Percentiles rank a stretch among this genome's conserved stretches.
These are phyloP conservation scores for Polypedilum vanderplanki DNA, from an alignment of 1,140 invertebrate species.

Conservation along the genomic window DNA sequence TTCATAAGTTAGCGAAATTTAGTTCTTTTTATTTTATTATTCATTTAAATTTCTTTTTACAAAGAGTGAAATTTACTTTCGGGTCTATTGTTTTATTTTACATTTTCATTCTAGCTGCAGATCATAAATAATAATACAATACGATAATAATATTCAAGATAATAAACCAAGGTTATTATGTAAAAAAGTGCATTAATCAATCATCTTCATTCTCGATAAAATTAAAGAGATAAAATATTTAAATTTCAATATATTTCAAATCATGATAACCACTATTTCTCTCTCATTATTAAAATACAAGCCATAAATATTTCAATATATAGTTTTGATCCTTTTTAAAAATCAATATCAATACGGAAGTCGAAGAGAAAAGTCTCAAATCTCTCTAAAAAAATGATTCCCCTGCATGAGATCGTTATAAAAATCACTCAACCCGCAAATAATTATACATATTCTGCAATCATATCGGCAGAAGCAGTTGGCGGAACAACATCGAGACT, in stretches of 20 bases:
- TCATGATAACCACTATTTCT: background rate
- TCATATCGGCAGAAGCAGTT: slow-evolving; percentile 13
- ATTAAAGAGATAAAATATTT: background rate
- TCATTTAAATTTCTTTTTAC: background rate
- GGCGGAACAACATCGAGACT: background rate
- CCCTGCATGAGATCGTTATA: slow-evolving; percentile 18
- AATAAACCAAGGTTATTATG: background rate
- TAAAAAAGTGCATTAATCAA: background rate
- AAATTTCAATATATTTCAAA: background rate
- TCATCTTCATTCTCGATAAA: background rate
- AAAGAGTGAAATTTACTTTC: background rate
- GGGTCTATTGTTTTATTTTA: background rate
- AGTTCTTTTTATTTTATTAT: background rate
- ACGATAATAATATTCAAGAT: background rate
- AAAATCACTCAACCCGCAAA: slow-evolving; percentile 4
- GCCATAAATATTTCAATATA: background rate
- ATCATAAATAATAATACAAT: background rate
- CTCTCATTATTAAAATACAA: background rate
- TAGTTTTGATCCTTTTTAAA: background rate
- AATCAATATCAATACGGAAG: background rate
- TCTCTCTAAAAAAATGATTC: background rate
- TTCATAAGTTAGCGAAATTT: background rate
- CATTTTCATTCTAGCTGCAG: background rate
- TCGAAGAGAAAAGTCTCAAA: too few species aligned
- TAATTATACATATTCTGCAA: slow-evolving; percentile 23